Evolutionary conservation across 2,888 invertebrate species (phyloP).

Genomic region (Drosophila macrospina): DNA sequence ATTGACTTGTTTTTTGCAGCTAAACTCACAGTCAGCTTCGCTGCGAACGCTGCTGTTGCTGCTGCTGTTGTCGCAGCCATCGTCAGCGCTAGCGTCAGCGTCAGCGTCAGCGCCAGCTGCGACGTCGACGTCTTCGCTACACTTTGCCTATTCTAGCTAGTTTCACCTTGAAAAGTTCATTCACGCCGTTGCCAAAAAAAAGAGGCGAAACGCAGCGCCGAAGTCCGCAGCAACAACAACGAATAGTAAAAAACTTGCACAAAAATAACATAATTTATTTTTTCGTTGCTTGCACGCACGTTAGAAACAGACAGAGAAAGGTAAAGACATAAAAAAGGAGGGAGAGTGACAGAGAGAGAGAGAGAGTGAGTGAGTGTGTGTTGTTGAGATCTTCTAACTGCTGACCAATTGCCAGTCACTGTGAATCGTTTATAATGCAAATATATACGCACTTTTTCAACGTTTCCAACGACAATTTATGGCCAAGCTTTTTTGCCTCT

Average conservation of each 20-base stretch:
- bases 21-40: constrained; percentile 6
- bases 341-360: not conserved
- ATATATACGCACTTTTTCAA: constrained; percentile 72
- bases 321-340: not conserved
- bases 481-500: constrained; percentile 26
- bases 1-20: constrained; percentile 20
- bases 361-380: constrained; percentile 2
- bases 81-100: constrained; percentile 11
- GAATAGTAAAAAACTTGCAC: constrained; percentile 74
- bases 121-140: constrained; percentile 40
- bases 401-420: constrained; percentile 47
- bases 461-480: constrained; percentile 55
- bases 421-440: constrained; percentile 70
- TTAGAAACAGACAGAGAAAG: constrained; percentile 10
- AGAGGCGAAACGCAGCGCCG: constrained; percentile 75
- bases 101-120: constrained; percentile 1
- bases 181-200: constrained; percentile 68
- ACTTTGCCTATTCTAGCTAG: constrained; percentile 76
- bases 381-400: constrained; percentile 18
- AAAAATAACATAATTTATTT: constrained; percentile 81
- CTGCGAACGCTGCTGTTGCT: constrained; percentile 7
- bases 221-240: constrained; percentile 52
- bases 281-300: constrained; percentile 64
- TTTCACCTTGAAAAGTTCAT: constrained; percentile 84
- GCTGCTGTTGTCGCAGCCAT: constrained; percentile 23